Percentiles rank a stretch among this genome's conserved stretches.
phyloP scores from a whole-genome alignment of 2,113 vertebrate genomes.

The Heterotis niloticus region DNA sequence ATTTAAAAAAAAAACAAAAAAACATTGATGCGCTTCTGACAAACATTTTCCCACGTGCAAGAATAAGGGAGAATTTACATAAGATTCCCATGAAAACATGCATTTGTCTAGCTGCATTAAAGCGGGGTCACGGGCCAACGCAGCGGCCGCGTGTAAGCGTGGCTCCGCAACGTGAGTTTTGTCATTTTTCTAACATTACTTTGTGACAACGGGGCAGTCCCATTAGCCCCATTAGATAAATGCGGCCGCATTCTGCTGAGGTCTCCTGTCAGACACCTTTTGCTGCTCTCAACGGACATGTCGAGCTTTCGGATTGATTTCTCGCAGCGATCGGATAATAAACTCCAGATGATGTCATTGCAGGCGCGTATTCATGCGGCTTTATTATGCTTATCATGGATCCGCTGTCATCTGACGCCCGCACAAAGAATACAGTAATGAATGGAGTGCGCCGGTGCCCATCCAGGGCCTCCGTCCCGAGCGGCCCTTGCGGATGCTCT shows the following conservation, averaged over 20 bases:
- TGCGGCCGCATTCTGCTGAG: not conserved
- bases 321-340: not conserved
- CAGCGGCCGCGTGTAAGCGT: not conserved
- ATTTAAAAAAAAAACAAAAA: too few relatives aligned
- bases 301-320: not conserved
- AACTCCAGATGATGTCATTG: not conserved
- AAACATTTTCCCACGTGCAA: too few relatives aligned
- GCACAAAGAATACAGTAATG: not conserved
- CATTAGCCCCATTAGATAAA: not conserved
- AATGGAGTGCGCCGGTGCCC: constrained; percentile 32
- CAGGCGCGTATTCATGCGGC: not conserved
- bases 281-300: not conserved
- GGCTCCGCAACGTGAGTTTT: not conserved
- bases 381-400: not conserved
- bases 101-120: too few relatives aligned
- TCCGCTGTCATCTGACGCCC: not conserved
- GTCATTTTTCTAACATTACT: not conserved
- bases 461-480: constrained; percentile 40
- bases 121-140: not conserved
- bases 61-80: too few relatives aligned
- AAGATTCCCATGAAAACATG: too few relatives aligned
- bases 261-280: not conserved
- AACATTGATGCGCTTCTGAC: too few relatives aligned
- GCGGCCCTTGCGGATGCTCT: constrained; percentile 44
- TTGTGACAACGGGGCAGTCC: not conserved